Conservation (phyloP, 2,113 vertebrate species). For the Myrmecobius fasciatus region DNA sequence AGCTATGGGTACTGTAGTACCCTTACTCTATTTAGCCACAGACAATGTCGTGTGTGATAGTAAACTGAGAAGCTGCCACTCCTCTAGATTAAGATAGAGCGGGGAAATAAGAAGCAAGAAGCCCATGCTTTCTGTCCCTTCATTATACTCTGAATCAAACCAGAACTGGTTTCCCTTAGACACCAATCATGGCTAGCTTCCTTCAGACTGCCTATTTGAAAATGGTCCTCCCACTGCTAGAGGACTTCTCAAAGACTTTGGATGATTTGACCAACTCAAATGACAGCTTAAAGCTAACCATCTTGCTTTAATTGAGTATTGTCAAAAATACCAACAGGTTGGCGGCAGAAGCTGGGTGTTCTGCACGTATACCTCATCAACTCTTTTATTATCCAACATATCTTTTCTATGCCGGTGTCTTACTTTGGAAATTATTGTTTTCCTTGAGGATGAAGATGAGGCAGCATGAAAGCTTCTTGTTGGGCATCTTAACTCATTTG, state of each 20-base stretch:
- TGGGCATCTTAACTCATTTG: slow-evolving; percentile 50
- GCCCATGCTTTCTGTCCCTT: slow-evolving; percentile 13
- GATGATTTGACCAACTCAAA: slow-evolving; percentile 81
- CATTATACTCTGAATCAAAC: neutral
- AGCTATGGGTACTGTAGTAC: neutral
- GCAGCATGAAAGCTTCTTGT: slow-evolving; percentile 18
- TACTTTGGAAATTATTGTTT: slow-evolving; percentile 65
- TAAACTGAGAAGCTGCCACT: neutral
- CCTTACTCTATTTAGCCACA: neutral
- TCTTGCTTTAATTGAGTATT: slow-evolving; percentile 79
- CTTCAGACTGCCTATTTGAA: slow-evolving; percentile 81
- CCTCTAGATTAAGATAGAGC: neutral
- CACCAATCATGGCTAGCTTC: slow-evolving; percentile 56
- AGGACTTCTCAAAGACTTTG: slow-evolving; percentile 58
- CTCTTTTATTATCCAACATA: slow-evolving; percentile 57
- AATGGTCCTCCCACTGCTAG: slow-evolving; percentile 59
- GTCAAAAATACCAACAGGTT: slow-evolving; percentile 82
- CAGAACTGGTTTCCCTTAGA: neutral
- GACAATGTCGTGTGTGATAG: slow-evolving; percentile 2
- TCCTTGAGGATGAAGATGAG: slow-evolving; percentile 21
- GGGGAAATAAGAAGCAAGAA: slow-evolving; percentile 6
- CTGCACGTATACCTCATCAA: slow-evolving; percentile 43
- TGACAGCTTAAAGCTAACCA: slow-evolving; percentile 81
- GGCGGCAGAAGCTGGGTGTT: slow-evolving; percentile 58
- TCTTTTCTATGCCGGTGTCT: slow-evolving; percentile 63